phyloP scores from a whole-genome alignment of 2,888 invertebrate genomes.

The Acrobasis consociella region DNA sequence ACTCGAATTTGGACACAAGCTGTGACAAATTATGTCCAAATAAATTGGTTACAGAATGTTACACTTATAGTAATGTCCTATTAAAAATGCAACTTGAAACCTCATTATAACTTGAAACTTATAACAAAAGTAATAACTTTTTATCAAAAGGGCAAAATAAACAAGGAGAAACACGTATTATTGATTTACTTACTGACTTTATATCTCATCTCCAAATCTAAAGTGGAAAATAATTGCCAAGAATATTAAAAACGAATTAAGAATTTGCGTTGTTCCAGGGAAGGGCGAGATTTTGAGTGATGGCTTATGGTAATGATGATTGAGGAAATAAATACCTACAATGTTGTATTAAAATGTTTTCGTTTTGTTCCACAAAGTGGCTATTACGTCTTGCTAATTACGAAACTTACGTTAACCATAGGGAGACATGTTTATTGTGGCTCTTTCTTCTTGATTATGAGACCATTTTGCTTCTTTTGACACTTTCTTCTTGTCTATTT shows the following conservation, averaged over 20 bases:
- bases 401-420: too few species aligned
- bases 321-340: background rate
- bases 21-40: too few species aligned
- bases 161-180: background rate
- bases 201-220: slow-evolving; percentile 16
- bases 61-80: too few species aligned
- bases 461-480: too few species aligned
- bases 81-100: too few species aligned
- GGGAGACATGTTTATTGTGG: too few species aligned
- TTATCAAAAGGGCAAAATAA: background rate
- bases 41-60: too few species aligned
- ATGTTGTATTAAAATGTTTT: background rate
- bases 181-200: background rate
- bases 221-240: slow-evolving; percentile 16
- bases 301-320: slow-evolving; percentile 15
- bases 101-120: too few species aligned
- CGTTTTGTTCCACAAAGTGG: background rate
- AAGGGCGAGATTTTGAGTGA: slow-evolving; percentile 2
- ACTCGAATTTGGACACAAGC: too few species aligned
- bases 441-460: too few species aligned
- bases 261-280: slow-evolving; percentile 1
- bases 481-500: too few species aligned
- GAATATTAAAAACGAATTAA: slow-evolving; percentile 17
- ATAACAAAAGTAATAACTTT: too few species aligned
- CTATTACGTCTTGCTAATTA: background rate